These are phyloP conservation scores for Phalloptychus januarius DNA, from an alignment of 2,797 vertebrate species.

Conservation along the genomic window DNA sequence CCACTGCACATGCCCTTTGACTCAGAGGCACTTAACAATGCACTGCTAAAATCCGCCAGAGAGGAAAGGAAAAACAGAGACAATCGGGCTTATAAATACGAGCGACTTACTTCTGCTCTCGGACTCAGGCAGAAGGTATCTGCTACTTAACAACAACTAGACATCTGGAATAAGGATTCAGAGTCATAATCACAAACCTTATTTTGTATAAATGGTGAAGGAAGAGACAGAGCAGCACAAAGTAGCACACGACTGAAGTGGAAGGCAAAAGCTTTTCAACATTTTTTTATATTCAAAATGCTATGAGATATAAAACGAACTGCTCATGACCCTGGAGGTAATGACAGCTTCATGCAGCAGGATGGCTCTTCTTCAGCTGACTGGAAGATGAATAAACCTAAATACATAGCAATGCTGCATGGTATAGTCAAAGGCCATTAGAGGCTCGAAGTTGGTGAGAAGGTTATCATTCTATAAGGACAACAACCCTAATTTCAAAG, in stretches of 20 bases:
- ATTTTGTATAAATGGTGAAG: not conserved
- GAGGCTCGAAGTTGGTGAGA: not conserved
- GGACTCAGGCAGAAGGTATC: conserved; percentile 44
- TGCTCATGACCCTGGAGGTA: not conserved
- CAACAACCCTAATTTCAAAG: not conserved
- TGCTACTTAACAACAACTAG: conserved; percentile 51
- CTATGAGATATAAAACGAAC: not conserved
- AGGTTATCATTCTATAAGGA: not conserved
- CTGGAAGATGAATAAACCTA: not conserved
- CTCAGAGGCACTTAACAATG: conserved; percentile 32
- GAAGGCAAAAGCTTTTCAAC: not conserved
- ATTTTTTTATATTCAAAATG: not conserved
- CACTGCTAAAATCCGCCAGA: conserved; percentile 15
- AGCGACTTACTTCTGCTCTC: conserved; percentile 1
- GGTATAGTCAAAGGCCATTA: not conserved
- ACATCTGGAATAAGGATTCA: conserved; percentile 1
- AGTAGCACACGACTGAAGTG: not conserved
- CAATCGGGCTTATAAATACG: not conserved
- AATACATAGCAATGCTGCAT: not conserved
- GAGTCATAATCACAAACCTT: not conserved
- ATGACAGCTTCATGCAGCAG: not conserved
- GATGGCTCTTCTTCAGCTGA: not conserved
- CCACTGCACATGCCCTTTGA: conserved; percentile 49
- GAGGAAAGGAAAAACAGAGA: conserved; percentile 7
- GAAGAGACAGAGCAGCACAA: not conserved